Evolutionary conservation across 1,140 invertebrate genomes (phyloP).

Genomic region (Belonocnema kinseyi): DNA sequence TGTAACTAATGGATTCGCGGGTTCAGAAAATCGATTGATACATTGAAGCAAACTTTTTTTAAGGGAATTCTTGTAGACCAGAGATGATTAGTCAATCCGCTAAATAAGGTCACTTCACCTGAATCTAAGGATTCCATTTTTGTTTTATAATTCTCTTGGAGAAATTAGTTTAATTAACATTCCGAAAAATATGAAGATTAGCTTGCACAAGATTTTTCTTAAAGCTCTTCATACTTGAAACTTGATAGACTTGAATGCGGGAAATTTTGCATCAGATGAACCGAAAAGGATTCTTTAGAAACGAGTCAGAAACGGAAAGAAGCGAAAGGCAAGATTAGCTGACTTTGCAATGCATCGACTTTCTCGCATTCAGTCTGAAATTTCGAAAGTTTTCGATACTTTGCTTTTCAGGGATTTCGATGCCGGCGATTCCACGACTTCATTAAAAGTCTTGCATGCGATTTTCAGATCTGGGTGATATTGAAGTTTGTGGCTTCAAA

Average conservation of each 20-base stretch:
- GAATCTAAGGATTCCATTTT: background rate
- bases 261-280: background rate
- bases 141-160: background rate
- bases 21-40: slow-evolving; percentile 4
- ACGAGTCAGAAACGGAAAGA: background rate
- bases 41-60: background rate
- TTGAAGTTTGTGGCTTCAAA: slow-evolving; percentile 20
- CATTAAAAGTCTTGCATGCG: slow-evolving; percentile 12
- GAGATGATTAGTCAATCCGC: background rate
- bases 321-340: slow-evolving; percentile 13
- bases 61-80: background rate
- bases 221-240: slow-evolving; percentile 16
- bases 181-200: no score
- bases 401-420: slow-evolving; percentile 14
- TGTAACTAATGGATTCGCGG: slow-evolving; percentile 14
- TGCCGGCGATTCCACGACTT: background rate
- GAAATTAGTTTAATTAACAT: background rate
- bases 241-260: background rate
- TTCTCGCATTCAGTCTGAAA: slow-evolving; percentile 15
- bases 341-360: slow-evolving; percentile 21
- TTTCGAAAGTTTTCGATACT: slow-evolving; percentile 18
- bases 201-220: background rate
- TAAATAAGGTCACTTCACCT: background rate
- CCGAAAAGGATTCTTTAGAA: slow-evolving; percentile 6
- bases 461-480: slow-evolving; percentile 2